Percentiles rank a stretch among this genome's conserved stretches.
These are phyloP conservation scores for Parazoanthus atlanticus DNA, from an alignment of 92 coral and sea anemone genomes.

Conservation along the genomic window DNA sequence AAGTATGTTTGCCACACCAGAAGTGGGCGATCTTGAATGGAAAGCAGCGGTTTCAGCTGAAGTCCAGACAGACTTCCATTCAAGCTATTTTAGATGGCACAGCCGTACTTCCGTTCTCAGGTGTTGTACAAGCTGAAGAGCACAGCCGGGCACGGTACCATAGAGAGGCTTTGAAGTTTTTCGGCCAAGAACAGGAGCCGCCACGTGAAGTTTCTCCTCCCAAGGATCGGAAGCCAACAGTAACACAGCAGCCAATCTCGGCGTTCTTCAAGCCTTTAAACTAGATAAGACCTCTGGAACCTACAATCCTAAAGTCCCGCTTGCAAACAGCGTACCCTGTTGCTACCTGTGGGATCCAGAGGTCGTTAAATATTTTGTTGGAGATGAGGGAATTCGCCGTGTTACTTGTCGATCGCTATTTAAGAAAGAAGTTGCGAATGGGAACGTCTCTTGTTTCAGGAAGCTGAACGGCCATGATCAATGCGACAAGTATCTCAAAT, in stretches of 20 bases:
- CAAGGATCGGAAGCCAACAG: background rate
- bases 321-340: background rate
- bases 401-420: slow-evolving; percentile 14
- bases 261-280: slow-evolving; percentile 19
- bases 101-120: slow-evolving; percentile 5
- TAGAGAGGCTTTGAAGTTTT: background rate
- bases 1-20: background rate
- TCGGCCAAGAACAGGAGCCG: background rate
- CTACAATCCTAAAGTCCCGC: background rate
- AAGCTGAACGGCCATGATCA: background rate
- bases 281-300: slow-evolving; percentile 15
- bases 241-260: background rate
- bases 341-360: slow-evolving; percentile 29
- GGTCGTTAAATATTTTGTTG: slow-evolving; percentile 6
- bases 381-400: background rate
- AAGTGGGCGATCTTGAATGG: background rate
- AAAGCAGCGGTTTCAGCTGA: background rate
- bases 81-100: slow-evolving; percentile 20
- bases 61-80: background rate
- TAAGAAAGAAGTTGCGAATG: slow-evolving; percentile 14
- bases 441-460: slow-evolving; percentile 10
- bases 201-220: background rate
- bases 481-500: slow-evolving; percentile 1
- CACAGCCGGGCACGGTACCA: slow-evolving; percentile 10
- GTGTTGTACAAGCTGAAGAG: slow-evolving; percentile 14